A percentile compares a stretch with the other conserved stretches of the same genome.
Conservation (phyloP, 2,113 vertebrate species). For the Xiphorhynchus elegans region DNA sequence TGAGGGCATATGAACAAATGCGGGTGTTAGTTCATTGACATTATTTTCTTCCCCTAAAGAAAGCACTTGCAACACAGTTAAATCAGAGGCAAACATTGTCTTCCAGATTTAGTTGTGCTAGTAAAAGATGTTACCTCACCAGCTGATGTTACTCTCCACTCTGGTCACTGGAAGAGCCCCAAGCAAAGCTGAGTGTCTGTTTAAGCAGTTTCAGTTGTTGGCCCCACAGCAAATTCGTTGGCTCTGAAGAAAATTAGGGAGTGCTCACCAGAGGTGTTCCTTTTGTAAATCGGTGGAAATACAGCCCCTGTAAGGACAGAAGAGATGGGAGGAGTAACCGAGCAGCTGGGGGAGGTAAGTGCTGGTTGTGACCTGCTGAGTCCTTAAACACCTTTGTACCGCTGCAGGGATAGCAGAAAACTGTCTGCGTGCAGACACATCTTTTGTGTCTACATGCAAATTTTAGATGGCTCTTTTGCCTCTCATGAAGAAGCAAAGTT, state of each 20-base stretch:
- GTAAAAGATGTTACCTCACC: neutral
- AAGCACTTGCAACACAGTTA: neutral
- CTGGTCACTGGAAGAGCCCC: neutral
- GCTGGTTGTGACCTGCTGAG: neutral
- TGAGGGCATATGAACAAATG: neutral
- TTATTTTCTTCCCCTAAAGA: neutral
- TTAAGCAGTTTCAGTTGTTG: neutral
- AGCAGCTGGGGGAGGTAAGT: neutral
- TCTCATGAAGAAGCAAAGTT: neutral
- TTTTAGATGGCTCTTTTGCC: neutral
- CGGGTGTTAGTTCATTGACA: neutral
- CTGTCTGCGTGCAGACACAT: neutral
- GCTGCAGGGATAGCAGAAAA: neutral
- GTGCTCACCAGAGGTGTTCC: neutral
- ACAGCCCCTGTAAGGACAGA: neutral
- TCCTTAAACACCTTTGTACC: neutral
- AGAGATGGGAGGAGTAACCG: neutral
- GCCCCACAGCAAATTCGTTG: neutral
- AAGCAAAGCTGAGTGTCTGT: neutral
- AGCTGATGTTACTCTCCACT: neutral
- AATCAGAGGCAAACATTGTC: neutral
- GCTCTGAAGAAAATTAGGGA: neutral
- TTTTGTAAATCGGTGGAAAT: neutral
- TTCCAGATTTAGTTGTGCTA: neutral
- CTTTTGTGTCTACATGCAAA: neutral